Base-by-base conservation (phyloP, 1,140 invertebrate genomes). In the Drosophila littoralis region DNA sequence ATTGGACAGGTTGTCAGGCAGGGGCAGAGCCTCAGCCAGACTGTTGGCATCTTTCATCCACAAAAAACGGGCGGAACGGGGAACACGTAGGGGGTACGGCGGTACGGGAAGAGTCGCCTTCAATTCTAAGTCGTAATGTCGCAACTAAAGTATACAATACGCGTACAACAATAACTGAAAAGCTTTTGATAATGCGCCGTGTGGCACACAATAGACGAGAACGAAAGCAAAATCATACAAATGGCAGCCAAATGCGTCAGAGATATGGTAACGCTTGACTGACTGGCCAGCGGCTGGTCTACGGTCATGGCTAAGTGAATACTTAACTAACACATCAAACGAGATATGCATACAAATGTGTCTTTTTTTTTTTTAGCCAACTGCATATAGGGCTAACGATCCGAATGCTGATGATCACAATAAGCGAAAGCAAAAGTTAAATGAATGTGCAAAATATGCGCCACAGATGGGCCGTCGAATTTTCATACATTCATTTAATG, bases 321-420 rank as follows among this genome's bases (percentile, higher is more conserved):
- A 35, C 43, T 33, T 38, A 65, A n/a, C 58, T 22, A 28, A 3
- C 22, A 28, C 35, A 13, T n/a, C 17, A 32, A 38, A 60, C 46
- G 57, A 32, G 42, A 61, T 77, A 50, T 66, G 83, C 79, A 83
- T 81, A 82, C 75, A 69, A 88, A 88, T 77, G 68, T 48, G 50
- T 22, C 38, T 64, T 66, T 46, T 64, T 65, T 63, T 46, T 64
- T 61, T 58, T 61, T 64, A 55, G 59, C 63, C 77, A 78, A 40
- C 7, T 65, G 42, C 43, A 42, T 42, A 43, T 32, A n/a, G 38
- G 43, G 38, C 54, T 42, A 45, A 45, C 48, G 35, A 46, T 73
- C 75, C 52, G 46, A 40, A 51, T 64, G 38, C 12, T n/a, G 28
- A 51, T 75, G 32, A 42, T 54, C 35, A 13, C 33, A 17, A 51